Percentiles rank a stretch among this genome's conserved stretches.
Conservation (phyloP, 2,888 invertebrate genomes). For the Stenodema calcarata region DNA sequence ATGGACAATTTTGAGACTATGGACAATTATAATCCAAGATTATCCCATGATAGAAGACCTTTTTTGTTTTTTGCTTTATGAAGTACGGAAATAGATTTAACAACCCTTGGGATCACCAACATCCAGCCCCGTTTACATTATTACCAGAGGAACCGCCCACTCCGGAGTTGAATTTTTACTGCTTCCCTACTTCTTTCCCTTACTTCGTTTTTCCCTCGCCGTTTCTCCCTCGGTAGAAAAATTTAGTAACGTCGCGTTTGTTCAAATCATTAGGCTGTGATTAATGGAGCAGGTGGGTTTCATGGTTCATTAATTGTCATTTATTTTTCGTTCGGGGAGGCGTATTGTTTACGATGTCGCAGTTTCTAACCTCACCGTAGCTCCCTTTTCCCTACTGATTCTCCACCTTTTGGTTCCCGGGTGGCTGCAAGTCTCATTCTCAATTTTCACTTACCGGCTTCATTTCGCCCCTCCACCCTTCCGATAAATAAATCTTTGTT, state of each 20-base stretch:
- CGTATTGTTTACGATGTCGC: conserved; percentile 38
- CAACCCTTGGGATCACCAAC: neutral
- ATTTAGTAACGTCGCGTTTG: conserved; percentile 44
- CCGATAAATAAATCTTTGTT: neutral
- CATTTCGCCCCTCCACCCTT: neutral
- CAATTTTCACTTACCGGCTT: neutral
- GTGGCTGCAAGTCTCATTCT: neutral
- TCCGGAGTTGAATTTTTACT: neutral
- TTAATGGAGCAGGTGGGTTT: conserved; percentile 47
- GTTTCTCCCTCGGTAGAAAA: neutral
- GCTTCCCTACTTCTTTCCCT: neutral
- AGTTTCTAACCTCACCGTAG: neutral
- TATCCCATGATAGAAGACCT: no score
- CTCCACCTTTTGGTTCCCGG: neutral
- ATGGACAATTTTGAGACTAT: no score
- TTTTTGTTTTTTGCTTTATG: neutral
- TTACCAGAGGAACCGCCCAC: neutral
- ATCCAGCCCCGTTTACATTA: neutral
- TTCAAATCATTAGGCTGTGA: conserved; percentile 48
- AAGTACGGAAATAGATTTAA: neutral
- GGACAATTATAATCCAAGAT: no score
- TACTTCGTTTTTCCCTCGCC: neutral
- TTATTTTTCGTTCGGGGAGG: conserved; percentile 42
- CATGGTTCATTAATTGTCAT: conserved; percentile 49
- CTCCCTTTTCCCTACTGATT: neutral